Conservation (phyloP, 1,140 invertebrate genomes). For the Thaumatotibia leucotreta region DNA sequence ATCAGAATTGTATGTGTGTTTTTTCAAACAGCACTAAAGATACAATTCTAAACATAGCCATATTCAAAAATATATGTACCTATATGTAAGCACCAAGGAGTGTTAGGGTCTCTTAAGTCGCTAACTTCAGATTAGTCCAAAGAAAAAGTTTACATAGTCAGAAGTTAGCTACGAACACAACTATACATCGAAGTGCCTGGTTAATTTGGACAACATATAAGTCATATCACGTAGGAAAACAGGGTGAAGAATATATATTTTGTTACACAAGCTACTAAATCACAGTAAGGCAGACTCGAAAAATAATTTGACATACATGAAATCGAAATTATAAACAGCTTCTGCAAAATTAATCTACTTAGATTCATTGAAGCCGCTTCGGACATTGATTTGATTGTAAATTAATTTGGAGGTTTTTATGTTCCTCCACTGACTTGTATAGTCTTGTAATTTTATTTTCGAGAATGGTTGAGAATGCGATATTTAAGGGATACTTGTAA, state of each 20-base stretch:
- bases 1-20: not conserved
- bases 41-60: not conserved
- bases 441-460: not conserved
- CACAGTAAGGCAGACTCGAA: not conserved
- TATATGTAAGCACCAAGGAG: not conserved
- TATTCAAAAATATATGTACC: no score
- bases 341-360: not conserved
- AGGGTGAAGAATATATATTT: constrained; percentile 30
- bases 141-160: not conserved
- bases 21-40: not conserved
- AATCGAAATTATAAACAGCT: not conserved
- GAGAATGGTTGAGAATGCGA: not conserved
- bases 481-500: not conserved
- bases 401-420: not conserved
- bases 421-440: not conserved
- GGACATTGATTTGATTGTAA: not conserved
- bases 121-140: not conserved
- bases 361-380: not conserved
- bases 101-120: not conserved
- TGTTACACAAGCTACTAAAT: not conserved
- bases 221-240: constrained; percentile 49
- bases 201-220: constrained; percentile 30
- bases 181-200: constrained; percentile 35
- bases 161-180: constrained; percentile 3
- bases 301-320: not conserved